These are phyloP conservation scores for Pardosa pseudoannulata DNA, from an alignment of 2,888 invertebrate genomes.

Conservation along the genomic window DNA sequence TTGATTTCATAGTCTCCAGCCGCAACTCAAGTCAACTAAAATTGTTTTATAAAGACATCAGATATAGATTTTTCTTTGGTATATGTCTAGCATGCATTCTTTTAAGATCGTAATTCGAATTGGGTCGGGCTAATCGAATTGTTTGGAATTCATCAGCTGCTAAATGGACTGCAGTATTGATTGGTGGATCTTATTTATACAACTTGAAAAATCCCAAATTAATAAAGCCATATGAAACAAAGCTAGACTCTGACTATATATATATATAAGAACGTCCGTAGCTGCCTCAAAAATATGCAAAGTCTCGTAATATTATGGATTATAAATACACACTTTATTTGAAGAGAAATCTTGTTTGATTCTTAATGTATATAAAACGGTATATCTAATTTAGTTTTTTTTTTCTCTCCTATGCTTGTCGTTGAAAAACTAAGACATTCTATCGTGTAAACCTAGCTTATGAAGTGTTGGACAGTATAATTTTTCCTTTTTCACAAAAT, in stretches of 20 bases:
- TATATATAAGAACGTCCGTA: conserved; percentile 9
- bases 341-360: neutral
- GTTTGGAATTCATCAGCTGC: no score
- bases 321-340: conserved; percentile 10
- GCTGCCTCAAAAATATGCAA: conserved; percentile 17
- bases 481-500: neutral
- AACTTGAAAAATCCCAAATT: no score
- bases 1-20: conserved; percentile 2
- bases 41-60: no score
- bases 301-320: neutral
- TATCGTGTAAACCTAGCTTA: neutral
- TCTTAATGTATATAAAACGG: neutral
- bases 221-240: neutral
- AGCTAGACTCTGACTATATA: conserved; percentile 8
- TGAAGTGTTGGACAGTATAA: neutral
- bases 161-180: no score
- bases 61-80: no score
- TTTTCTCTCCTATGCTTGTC: neutral
- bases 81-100: no score
- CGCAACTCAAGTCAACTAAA: neutral
- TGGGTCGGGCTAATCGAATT: no score
- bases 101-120: no score
- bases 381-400: neutral
- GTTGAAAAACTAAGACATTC: neutral
- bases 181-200: no score